phyloP scores from a whole-genome alignment of 2,888 invertebrate species.

The Meganola albula region DNA sequence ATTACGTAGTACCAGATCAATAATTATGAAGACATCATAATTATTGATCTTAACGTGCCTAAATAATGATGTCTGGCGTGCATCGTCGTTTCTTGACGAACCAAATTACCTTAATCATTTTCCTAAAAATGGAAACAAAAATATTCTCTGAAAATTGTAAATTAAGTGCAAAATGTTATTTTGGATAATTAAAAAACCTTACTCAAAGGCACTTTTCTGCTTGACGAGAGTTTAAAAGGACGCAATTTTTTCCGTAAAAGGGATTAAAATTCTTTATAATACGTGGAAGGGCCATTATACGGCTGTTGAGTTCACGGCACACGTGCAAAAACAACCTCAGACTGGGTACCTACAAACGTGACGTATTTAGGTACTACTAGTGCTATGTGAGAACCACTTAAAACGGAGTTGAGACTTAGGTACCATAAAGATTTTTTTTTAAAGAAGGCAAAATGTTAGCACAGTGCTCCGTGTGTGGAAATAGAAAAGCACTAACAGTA shows the following conservation, averaged over 20 bases:
- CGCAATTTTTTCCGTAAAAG: slow-evolving; percentile 56
- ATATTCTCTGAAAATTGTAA: slow-evolving; percentile 2
- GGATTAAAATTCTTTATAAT: slow-evolving; percentile 62
- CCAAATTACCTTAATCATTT: slow-evolving; percentile 5
- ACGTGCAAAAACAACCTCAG: slow-evolving; percentile 55
- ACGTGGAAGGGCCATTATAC: slow-evolving; percentile 63
- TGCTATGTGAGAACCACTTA: slow-evolving; percentile 24
- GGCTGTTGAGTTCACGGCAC: slow-evolving; percentile 61
- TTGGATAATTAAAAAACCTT: slow-evolving; percentile 32
- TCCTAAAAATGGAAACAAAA: too few relatives aligned
- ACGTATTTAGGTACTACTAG: slow-evolving; percentile 22
- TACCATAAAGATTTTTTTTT: too few relatives aligned
- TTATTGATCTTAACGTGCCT: too few relatives aligned
- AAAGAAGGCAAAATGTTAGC: too few relatives aligned
- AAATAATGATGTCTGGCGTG: too few relatives aligned
- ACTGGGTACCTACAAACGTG: slow-evolving; percentile 34
- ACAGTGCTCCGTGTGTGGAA: too few relatives aligned
- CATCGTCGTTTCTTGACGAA: slow-evolving; percentile 4
- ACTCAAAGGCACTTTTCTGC: slow-evolving; percentile 56
- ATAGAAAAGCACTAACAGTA: too few relatives aligned
- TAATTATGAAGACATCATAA: slow-evolving; percentile 13
- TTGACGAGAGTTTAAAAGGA: slow-evolving; percentile 54
- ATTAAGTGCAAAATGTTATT: slow-evolving; percentile 14
- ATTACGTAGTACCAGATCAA: too few relatives aligned
- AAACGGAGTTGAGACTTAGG: slow-evolving; percentile 18